Percentiles rank a stretch among this genome's conserved stretches.
phyloP scores from a whole-genome alignment of 1,140 invertebrate genomes.

The Calephelis nemesis region DNA sequence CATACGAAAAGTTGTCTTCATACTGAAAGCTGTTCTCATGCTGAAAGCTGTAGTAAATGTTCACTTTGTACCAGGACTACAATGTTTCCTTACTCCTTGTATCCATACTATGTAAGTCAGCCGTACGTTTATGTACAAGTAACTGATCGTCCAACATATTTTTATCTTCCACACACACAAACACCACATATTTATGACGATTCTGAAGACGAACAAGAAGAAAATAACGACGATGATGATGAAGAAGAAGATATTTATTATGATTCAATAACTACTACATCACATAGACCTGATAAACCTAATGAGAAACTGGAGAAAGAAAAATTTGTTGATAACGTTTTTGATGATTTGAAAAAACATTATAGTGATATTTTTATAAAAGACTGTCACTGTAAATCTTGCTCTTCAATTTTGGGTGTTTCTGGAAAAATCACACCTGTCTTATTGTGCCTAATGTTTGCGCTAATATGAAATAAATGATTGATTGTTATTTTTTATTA shows the following conservation, averaged over 20 bases:
- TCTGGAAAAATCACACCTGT: background rate
- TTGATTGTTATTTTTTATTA: too few relatives aligned
- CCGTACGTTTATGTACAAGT: background rate
- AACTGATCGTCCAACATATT: background rate
- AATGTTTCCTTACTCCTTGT: background rate
- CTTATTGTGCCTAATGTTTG: background rate
- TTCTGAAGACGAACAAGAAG: background rate
- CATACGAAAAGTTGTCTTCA: background rate
- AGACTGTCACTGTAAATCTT: conserved; percentile 41
- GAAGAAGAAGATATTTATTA: background rate
- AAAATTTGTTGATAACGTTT: conserved; percentile 33
- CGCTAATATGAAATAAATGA: too few relatives aligned
- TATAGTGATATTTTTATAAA: conserved; percentile 43
- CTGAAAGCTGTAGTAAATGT: background rate
- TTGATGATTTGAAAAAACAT: conserved; percentile 41
- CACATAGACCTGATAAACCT: conserved; percentile 20
- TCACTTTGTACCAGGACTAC: background rate
- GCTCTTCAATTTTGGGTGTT: conserved; percentile 12
- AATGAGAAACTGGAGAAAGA: conserved; percentile 32
- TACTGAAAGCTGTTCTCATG: background rate
- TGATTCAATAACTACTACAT: background rate
- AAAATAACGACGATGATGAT: background rate
- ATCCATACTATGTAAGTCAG: conserved; percentile 1
- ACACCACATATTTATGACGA: conserved; percentile 7
- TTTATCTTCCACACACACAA: conserved; percentile 2